A percentile compares a stretch with the other conserved stretches of the same genome.
Evolutionary conservation across 1,140 invertebrate genomes (phyloP).

Genomic region (Calliphora vicina): DNA sequence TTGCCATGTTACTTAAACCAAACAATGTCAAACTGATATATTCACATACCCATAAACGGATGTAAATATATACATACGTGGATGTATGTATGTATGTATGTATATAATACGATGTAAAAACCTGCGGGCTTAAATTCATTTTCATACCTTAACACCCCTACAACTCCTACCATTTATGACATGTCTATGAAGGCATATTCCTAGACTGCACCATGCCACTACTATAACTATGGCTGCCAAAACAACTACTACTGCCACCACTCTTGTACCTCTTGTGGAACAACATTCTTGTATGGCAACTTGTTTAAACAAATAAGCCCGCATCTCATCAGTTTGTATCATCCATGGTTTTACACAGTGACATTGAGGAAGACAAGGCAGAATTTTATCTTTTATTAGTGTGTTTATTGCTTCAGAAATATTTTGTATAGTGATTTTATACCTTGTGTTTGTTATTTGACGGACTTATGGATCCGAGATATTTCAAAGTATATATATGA

Average conservation of each 20-base stretch:
- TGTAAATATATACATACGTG: not conserved
- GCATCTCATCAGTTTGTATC: slow-evolving; percentile 9
- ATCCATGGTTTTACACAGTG: not conserved
- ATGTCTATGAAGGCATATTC: not conserved
- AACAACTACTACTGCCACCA: not conserved
- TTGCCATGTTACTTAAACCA: slow-evolving; percentile 19
- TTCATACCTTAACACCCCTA: not conserved
- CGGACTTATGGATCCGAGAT: no score
- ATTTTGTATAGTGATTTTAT: no score
- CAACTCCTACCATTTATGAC: not conserved
- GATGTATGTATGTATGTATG: not conserved
- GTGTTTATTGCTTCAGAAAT: no score
- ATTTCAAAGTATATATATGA: no score
- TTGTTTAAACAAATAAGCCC: slow-evolving; percentile 25
- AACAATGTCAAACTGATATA: slow-evolving; percentile 9
- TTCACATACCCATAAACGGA: not conserved
- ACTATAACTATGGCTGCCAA: no score
- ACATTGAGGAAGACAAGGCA: not conserved
- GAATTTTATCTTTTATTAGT: no score
- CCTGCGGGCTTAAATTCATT: not conserved
- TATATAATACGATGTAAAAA: no score
- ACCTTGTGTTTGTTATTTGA: no score
- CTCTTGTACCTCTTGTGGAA: not conserved
- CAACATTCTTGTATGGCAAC: not conserved
- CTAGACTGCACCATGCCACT: not conserved